Base-by-base conservation (phyloP, 2,888 invertebrate genomes). In the Theodoxus fluviatilis region DNA sequence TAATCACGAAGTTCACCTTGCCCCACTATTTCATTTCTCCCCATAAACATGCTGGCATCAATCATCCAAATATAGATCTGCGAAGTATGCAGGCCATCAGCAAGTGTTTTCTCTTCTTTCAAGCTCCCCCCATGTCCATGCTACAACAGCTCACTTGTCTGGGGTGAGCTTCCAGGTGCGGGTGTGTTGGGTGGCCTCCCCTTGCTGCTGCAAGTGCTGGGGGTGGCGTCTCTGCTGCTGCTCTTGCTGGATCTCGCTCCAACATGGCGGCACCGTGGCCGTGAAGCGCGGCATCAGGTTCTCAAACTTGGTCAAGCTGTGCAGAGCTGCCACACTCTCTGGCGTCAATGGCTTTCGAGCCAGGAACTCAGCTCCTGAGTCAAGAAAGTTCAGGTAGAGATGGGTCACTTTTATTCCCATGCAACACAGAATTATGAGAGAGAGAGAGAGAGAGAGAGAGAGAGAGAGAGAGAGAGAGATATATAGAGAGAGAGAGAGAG, bases 171-270 rank as follows among this genome's bases (percentile, higher is more conserved):
- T 90, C 95, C 95, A 96, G 0, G 94, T 94, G 76, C 94, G 91
- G 4, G 94, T 94, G 76, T 91, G 91, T 81, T 94, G 92, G 68
- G 91, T 90, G 75, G 92, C 91, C 78, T 91, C 91, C 28, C 90
- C 90, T 55, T 89, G 89, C 71, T 90, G 90, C 82, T 92, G 92
- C 69, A 93, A 87, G 83, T 92, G 92, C 83, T 94, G 95, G 1
- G 95, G 94, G 85, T 95, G 94, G 47, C 94, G 91, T 25, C 96
- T 90, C 79, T 95, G 94, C 71, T 95, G 91, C 84, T 95, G 95
- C 4, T 95, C 94, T 75, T 95, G 95, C 79, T 95, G 94, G 80
- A 96, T 90, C 78, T 96, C 95, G 76, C 93, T 93, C 96, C 96
- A 96, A 87, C 95, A 96, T 3, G 94, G 93, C 0, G 96, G 95